Conservation (phyloP, 2,113 vertebrate genomes). For the Tangachromis dhanisi region DNA sequence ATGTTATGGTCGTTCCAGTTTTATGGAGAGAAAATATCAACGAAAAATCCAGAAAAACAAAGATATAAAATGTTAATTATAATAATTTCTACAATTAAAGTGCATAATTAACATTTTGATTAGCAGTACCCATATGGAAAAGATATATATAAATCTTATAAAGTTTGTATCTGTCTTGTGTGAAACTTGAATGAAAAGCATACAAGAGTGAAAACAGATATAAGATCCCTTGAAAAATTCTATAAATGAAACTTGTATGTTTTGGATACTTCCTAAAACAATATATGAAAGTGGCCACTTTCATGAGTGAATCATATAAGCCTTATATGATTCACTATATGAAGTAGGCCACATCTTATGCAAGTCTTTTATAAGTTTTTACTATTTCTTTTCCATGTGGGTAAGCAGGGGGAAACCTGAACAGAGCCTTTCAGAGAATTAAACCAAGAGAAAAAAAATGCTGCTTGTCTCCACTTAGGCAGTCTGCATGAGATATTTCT, state of each 20-base stretch:
- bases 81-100: neutral
- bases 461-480: neutral
- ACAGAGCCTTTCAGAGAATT: neutral
- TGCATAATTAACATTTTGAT: neutral
- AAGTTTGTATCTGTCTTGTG: neutral
- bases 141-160: neutral
- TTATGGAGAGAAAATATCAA: neutral
- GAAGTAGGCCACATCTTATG: neutral
- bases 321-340: neutral
- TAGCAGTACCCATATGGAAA: neutral
- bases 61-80: neutral
- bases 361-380: neutral
- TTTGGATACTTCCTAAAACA: rapidly evolving
- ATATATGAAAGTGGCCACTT: neutral
- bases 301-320: neutral
- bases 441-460: neutral
- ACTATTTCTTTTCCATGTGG: neutral
- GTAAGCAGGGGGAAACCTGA: neutral
- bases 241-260: neutral
- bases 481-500: neutral
- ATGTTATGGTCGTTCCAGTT: rapidly evolving
- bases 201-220: neutral
- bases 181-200: rapidly evolving
- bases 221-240: neutral
- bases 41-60: rapidly evolving